These are phyloP conservation scores for Zaprionus vittiger DNA, from an alignment of 1,140 invertebrate genomes.

Conservation along the genomic window DNA sequence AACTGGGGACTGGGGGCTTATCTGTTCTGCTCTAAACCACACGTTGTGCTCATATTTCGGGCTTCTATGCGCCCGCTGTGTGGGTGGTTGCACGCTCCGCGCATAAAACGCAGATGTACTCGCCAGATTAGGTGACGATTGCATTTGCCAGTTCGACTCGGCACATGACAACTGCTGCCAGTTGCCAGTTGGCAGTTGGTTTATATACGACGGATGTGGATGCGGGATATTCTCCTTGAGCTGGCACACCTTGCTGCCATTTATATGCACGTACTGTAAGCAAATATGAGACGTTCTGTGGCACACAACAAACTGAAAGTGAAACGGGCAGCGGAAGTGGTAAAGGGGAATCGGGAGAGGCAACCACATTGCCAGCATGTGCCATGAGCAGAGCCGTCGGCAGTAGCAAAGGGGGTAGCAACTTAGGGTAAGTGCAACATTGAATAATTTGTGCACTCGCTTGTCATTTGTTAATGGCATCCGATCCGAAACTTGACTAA, in stretches of 20 bases:
- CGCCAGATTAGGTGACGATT: constrained; percentile 72
- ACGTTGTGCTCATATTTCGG: constrained; percentile 35
- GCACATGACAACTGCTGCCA: constrained; percentile 64
- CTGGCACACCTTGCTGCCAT: constrained; percentile 54
- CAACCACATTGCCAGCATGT: constrained; percentile 25
- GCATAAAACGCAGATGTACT: constrained; percentile 32
- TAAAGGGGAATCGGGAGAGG: constrained; percentile 14
- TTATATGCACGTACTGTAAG: constrained; percentile 74
- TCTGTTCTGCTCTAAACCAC: constrained; percentile 26
- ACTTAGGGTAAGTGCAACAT: constrained; percentile 17
- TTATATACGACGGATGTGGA: not conserved
- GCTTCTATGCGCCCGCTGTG: not conserved
- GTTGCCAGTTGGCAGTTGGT: not conserved
- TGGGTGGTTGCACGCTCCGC: constrained; percentile 25
- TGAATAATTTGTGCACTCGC: constrained; percentile 40
- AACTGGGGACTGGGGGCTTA: constrained; percentile 10
- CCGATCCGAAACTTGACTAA: constrained; percentile 28
- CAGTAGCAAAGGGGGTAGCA: not conserved
- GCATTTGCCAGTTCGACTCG: constrained; percentile 55
- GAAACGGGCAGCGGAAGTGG: constrained; percentile 7
- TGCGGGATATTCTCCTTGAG: not conserved
- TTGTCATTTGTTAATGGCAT: constrained; percentile 42
- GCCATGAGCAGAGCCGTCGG: constrained; percentile 15
- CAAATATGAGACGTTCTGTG: constrained; percentile 73
- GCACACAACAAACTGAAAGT: constrained; percentile 29